Conservation (phyloP, 2,888 invertebrate species). For the Diarsia brunnea region DNA sequence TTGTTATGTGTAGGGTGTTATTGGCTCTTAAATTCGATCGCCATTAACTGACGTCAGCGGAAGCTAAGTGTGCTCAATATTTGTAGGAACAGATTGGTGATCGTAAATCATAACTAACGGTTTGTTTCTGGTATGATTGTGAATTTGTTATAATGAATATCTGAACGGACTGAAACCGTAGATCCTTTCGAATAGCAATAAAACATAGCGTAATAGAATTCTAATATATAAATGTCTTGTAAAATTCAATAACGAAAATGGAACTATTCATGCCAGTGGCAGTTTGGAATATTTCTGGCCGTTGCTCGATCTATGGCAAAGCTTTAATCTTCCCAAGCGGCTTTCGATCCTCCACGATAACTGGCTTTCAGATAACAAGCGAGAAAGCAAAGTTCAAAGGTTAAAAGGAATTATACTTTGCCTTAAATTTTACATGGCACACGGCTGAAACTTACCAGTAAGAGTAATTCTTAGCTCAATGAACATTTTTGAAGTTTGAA, state of each 20-base stretch:
- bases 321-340: conserved; percentile 34
- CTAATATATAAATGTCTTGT: neutral
- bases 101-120: conserved; percentile 38
- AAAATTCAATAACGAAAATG: conserved; percentile 12
- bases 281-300: conserved; percentile 17
- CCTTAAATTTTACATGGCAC: conserved; percentile 24
- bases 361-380: conserved; percentile 37
- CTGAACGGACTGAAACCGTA: neutral
- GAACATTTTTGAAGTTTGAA: conserved; percentile 63
- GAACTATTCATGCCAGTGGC: neutral
- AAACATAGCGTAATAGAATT: conserved; percentile 20
- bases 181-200: conserved; percentile 10
- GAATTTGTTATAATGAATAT: conserved; percentile 11
- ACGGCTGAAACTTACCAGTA: conserved; percentile 37
- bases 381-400: conserved; percentile 50
- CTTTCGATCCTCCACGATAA: conserved; percentile 24
- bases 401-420: conserved; percentile 39
- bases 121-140: conserved; percentile 7
- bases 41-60: conserved; percentile 37
- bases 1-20: conserved; percentile 26
- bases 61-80: conserved; percentile 24
- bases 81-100: conserved; percentile 32
- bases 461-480: conserved; percentile 50
- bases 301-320: conserved; percentile 8
- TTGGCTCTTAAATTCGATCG: conserved; percentile 36